Percentiles rank a stretch among this genome's conserved stretches.
Evolutionary conservation across 2,797 vertebrate species (phyloP).

Genomic region (Siniperca scherzeri): DNA sequence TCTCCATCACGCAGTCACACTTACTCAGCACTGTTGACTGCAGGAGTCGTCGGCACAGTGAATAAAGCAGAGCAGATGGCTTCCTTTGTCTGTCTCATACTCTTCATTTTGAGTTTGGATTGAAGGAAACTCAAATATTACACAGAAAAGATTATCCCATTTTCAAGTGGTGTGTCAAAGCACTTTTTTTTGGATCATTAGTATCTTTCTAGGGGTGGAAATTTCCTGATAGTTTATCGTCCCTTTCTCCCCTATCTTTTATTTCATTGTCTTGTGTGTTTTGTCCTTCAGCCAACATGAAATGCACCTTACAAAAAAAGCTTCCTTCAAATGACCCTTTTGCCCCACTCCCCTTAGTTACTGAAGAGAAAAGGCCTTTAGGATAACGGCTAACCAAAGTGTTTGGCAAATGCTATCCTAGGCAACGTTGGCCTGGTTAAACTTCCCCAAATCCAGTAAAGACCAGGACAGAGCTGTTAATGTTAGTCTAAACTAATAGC

Average conservation of each 20-base stretch:
- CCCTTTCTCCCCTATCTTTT: neutral
- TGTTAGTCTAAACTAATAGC: neutral
- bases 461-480: neutral
- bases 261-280: neutral
- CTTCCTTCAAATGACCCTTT: neutral
- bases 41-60: slow-evolving; percentile 30
- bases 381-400: too few relatives aligned
- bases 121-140: slow-evolving; percentile 1
- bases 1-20: slow-evolving; percentile 47
- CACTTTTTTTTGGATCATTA: neutral
- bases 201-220: neutral
- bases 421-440: neutral
- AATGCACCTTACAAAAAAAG: neutral
- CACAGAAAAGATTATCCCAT: neutral
- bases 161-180: neutral
- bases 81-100: slow-evolving; percentile 31
- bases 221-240: neutral
- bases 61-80: slow-evolving; percentile 47
- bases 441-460: neutral
- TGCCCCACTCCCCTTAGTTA: neutral
- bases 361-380: neutral
- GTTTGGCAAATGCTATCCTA: neutral
- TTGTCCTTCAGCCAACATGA: neutral
- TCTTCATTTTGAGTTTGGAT: slow-evolving; percentile 14
- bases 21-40: slow-evolving; percentile 35